Percentiles rank a stretch among this genome's conserved stretches.
Conservation (phyloP, 2,888 invertebrate species). For the Nemotelus nigrinus region DNA sequence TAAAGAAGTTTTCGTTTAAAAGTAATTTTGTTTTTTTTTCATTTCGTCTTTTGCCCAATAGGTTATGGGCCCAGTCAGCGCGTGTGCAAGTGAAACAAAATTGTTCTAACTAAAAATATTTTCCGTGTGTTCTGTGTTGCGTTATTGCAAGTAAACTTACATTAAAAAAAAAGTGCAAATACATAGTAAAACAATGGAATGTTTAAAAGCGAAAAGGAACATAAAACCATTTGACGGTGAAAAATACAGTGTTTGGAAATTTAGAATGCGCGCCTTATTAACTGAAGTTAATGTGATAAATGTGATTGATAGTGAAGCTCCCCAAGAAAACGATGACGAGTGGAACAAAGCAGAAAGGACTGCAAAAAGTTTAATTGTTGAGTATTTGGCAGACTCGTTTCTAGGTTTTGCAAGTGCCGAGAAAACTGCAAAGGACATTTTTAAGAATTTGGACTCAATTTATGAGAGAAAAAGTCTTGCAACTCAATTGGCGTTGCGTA, state of each 20-base stretch:
- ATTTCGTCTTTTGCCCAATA: neutral
- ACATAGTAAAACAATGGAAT: neutral
- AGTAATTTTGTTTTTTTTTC: too few species aligned
- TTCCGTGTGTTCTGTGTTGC: too few species aligned
- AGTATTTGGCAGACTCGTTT: slow-evolving; percentile 45
- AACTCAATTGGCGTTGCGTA: slow-evolving; percentile 37
- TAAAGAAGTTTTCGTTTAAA: too few species aligned
- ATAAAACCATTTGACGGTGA: slow-evolving; percentile 45
- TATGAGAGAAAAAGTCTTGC: slow-evolving; percentile 45
- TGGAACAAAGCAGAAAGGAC: slow-evolving; percentile 40
- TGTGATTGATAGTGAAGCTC: slow-evolving; percentile 30
- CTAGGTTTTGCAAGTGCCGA: slow-evolving; percentile 38
- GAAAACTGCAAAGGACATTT: slow-evolving; percentile 37
- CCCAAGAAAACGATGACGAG: neutral
- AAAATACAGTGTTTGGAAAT: slow-evolving; percentile 47
- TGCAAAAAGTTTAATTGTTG: slow-evolving; percentile 46
- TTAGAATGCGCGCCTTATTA: slow-evolving; percentile 37
- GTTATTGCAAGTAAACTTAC: too few species aligned
- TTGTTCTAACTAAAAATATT: too few species aligned
- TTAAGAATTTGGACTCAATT: slow-evolving; percentile 42
- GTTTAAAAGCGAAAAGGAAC: neutral
- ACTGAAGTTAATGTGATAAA: slow-evolving; percentile 40
- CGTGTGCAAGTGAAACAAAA: too few species aligned
- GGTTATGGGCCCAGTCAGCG: slow-evolving; percentile 19
- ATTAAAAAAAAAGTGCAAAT: neutral